These are phyloP conservation scores for Agonum fuliginosum DNA, from an alignment of 2,888 invertebrate species.

Conservation along the genomic window DNA sequence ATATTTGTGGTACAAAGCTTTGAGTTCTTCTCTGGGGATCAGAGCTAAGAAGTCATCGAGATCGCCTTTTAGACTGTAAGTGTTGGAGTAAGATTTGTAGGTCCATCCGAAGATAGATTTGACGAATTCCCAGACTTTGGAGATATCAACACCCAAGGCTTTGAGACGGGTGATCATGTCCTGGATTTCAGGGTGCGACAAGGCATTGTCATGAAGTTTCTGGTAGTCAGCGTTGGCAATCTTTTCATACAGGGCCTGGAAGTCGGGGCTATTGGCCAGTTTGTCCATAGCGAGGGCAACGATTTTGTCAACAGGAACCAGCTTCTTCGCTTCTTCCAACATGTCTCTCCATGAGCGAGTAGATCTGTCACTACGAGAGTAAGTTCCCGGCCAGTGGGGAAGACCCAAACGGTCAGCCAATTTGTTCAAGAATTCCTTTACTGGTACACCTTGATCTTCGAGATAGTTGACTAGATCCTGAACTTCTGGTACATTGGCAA, in stretches of 20 bases:
- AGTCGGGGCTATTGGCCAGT: conserved; percentile 60
- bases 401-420: conserved; percentile 47
- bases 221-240: conserved; percentile 63
- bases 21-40: too few relatives aligned
- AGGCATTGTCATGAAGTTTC: conserved; percentile 64
- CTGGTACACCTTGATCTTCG: conserved; percentile 31
- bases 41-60: too few relatives aligned
- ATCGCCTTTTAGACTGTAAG: conserved; percentile 17
- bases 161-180: conserved; percentile 61
- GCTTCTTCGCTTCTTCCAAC: conserved; percentile 59
- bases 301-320: conserved; percentile 41
- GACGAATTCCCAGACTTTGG: conserved; percentile 61
- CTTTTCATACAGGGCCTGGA: conserved; percentile 64
- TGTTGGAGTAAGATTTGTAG: conserved; percentile 61
- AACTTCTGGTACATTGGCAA: conserved; percentile 59
- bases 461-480: conserved; percentile 61
- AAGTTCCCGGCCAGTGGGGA: conserved; percentile 29
- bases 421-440: conserved; percentile 37
- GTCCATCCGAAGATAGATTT: conserved; percentile 61
- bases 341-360: conserved; percentile 55
- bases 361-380: conserved; percentile 33
- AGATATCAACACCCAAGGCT: conserved; percentile 64
- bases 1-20: conserved; percentile 64
- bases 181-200: conserved; percentile 63
- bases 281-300: conserved; percentile 35